phyloP scores from a whole-genome alignment of 1,140 invertebrate genomes.

The Eciton burchellii region DNA sequence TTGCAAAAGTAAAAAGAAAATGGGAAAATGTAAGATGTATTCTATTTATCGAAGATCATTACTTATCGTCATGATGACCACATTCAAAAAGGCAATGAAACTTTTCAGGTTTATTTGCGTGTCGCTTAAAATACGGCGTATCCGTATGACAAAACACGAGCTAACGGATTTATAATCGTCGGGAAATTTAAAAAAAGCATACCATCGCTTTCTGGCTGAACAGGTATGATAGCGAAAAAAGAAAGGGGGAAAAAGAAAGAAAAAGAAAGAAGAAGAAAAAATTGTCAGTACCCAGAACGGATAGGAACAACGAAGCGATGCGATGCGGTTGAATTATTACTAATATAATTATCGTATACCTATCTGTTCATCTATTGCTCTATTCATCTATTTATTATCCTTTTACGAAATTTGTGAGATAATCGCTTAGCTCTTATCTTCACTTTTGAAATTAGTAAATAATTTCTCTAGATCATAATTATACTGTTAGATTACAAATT shows the following conservation, averaged over 20 bases:
- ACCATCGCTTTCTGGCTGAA: constrained; percentile 76
- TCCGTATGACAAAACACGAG: constrained; percentile 77
- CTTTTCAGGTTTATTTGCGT: constrained; percentile 75
- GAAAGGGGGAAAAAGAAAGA: no score
- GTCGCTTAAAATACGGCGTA: constrained; percentile 79
- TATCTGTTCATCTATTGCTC: no score
- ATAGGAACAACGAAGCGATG: constrained; percentile 64
- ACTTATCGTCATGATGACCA: constrained; percentile 56
- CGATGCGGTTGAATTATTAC: constrained; percentile 48
- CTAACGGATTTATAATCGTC: constrained; percentile 80
- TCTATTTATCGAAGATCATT: constrained; percentile 43
- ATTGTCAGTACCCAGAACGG: constrained; percentile 76
- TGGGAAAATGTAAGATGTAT: constrained; percentile 22
- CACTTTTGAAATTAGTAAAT: neutral
- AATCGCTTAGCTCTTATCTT: neutral
- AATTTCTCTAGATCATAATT: neutral
- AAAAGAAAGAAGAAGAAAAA: no score
- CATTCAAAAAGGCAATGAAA: constrained; percentile 48
- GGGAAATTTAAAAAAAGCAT: constrained; percentile 80
- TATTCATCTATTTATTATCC: no score
- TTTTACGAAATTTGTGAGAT: neutral
- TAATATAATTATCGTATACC: constrained; percentile 11
- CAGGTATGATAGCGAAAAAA: constrained; percentile 70
- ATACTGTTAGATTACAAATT: neutral
- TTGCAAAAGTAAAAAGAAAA: constrained; percentile 32